Evolutionary conservation across 92 coral and sea anemone genomes (phyloP), one percentile per base, ranked within the genome.

Genomic region (Ricordea florida): DNA sequence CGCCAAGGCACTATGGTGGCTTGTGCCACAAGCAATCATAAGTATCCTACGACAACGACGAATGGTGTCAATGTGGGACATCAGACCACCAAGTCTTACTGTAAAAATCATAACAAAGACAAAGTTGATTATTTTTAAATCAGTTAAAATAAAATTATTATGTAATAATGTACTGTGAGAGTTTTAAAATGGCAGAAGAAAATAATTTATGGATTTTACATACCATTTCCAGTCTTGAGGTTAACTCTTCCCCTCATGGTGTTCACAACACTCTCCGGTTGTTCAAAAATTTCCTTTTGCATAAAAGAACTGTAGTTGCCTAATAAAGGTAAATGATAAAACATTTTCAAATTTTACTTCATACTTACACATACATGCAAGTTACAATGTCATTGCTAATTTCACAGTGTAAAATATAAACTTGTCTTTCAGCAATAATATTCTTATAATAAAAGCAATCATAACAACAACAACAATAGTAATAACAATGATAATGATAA

Each of bases 201-300:
- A 27, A 25, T n/a, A 34, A 11, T 40, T 55, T 62, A 14, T 8
- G 10, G 18, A 29, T 5, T n/a, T 3, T 17, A 45, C 81, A 65
- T 66, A 94, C 98, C 98, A 72, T 82, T 82, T 85, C 93, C 89
- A 15, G 80, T 59, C 23, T 89, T 96, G 55, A 94, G 80, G 83
- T 92, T 85, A 2, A 94, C 96, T 64, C 98, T 61, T 42, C 98
- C 98, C 31, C 98, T 74, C 98, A 94, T 94, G 4, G 98, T 94
- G 76, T 94, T 94, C 3, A 94, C 83, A 5, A 92, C 91, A 92
- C 98, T 94, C 58, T 94, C 98, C 49, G 98, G 90, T 67, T 94
- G 98, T 50, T 94, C 98, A 86, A 94, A 92, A 51, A 94, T 94
- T 41, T 94, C 98, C 66, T 94, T 94, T 69, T 94, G 97, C 98